A percentile compares a stretch with the other conserved stretches of the same genome.
Conservation (phyloP, 2,888 invertebrate species). For the Himalopsyche japonica region DNA sequence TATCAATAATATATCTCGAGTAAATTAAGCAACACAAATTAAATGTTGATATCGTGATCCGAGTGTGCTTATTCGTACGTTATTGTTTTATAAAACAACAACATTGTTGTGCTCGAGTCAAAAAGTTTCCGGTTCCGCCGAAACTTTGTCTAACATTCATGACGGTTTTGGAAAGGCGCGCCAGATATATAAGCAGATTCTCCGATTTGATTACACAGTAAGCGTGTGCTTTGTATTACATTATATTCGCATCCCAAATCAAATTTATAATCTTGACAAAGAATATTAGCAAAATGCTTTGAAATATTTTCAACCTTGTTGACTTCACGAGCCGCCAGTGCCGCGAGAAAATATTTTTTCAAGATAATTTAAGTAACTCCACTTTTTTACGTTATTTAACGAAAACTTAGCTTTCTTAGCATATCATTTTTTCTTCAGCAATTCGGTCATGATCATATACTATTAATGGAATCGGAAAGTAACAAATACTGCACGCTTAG, state of each 20-base stretch:
- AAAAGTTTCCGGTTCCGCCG: neutral
- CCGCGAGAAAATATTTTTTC: too few species aligned
- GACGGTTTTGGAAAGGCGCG: constrained; percentile 16
- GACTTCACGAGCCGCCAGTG: neutral
- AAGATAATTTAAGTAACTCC: too few species aligned
- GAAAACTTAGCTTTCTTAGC: too few species aligned
- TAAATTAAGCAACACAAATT: neutral
- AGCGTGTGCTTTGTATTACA: neutral
- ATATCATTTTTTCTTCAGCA: too few species aligned
- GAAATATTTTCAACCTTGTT: neutral
- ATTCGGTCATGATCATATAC: too few species aligned
- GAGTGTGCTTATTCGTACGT: neutral
- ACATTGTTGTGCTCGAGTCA: neutral
- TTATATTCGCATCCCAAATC: neutral
- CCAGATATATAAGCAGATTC: constrained; percentile 19
- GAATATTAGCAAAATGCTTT: neutral
- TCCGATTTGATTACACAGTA: constrained; percentile 21
- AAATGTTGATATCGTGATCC: neutral
- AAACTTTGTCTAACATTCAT: neutral
- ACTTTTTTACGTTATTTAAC: too few species aligned
- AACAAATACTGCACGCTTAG: too few species aligned
- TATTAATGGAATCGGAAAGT: too few species aligned
- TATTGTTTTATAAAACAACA: neutral
- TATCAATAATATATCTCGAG: neutral
- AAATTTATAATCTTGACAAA: neutral